Base-by-base conservation (phyloP, 2,113 vertebrate species). In the Oophaga pumilio region DNA sequence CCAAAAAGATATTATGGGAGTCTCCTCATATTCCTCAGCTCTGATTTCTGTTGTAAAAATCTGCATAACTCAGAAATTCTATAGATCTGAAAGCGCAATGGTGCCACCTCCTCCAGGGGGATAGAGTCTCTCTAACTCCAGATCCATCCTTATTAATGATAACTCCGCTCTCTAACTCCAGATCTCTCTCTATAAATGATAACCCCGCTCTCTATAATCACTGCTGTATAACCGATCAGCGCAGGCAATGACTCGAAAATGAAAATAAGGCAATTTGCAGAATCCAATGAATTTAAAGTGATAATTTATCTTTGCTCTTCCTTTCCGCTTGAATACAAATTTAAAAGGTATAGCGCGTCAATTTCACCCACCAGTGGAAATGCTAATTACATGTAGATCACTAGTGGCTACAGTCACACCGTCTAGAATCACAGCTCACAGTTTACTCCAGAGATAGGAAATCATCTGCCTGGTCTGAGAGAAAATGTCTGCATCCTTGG, bases 291-390 rank as follows among this genome's bases (percentile, higher is more conserved):
- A 87, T 78, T 22, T 57, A 20, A 26, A 86, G 22, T 12, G 49
- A 73, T 49, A 52, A 71, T 50, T 53, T 71, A 66, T 69, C 57
- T 86, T 50, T 64, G 59, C 56, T n/a, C 8, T 11, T 60, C 52
- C 20, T 84, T 59, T 43, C 33, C 28, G 62, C 57, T 15, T 71
- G 33, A 84, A 84, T 43, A 28, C 24, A 69, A 79, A 10, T 80
- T 43, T 76, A 53, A 86, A 86, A 62, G 62, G 24, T 49, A 76
- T 77, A 73, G 64, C 57, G 18, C 53, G 43, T 68, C 56, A 89
- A 79, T 87, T 89, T 80, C 81, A 89, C 81, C 89, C 89, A 87
- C 74, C 26, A 74, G 59, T 84, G 88, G 76, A 86, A 89, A 4
- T 69, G 62, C 52, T 84, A 74, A 85, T 57, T 52, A 22, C 17